phyloP scores from a whole-genome alignment of 2,797 vertebrate genomes.

The Propithecus deckenii region DNA sequence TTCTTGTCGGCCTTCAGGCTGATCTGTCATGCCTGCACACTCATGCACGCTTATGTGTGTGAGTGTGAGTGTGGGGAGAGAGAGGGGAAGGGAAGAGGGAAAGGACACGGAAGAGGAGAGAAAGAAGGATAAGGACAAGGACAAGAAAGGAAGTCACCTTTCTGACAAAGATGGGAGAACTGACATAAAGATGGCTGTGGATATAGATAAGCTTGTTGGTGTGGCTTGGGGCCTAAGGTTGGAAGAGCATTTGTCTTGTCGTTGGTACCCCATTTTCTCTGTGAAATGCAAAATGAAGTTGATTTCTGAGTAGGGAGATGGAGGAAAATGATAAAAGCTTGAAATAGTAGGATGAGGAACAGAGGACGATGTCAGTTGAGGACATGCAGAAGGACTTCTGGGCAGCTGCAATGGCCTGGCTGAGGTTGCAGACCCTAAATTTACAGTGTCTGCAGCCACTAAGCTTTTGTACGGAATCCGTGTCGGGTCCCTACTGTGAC shows the following conservation, averaged over 20 bases:
- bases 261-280: background rate
- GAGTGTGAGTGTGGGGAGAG: background rate
- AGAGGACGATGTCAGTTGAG: background rate
- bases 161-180: too few relatives aligned
- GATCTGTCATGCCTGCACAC: background rate
- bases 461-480: background rate
- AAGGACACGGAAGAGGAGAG: rapidly evolving
- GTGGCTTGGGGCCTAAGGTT: background rate
- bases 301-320: background rate
- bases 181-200: background rate
- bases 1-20: background rate
- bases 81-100: background rate
- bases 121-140: background rate
- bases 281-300: background rate
- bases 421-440: background rate
- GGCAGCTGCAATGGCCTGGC: background rate
- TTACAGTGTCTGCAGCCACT: background rate
- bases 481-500: background rate
- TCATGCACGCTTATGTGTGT: too few relatives aligned
- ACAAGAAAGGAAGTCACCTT: background rate
- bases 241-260: background rate
- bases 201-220: background rate
- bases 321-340: background rate
- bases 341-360: background rate
- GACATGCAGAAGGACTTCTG: background rate